Conservation (phyloP, 2,113 vertebrate genomes). For the Orthonyx spaldingii region DNA sequence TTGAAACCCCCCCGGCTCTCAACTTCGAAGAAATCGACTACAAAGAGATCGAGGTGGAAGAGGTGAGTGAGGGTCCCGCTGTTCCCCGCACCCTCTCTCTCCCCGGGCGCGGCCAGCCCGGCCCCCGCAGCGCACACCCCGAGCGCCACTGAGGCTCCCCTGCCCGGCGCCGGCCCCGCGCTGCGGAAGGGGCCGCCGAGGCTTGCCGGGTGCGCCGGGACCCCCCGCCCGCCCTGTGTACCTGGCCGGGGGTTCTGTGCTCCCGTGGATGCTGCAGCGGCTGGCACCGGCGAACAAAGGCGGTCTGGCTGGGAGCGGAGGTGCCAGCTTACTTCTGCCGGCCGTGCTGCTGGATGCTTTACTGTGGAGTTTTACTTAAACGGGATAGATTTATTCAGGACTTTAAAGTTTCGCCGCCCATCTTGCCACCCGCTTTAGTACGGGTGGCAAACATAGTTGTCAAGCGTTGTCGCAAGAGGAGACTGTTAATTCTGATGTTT, state of each 20-base stretch:
- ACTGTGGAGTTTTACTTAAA: neutral
- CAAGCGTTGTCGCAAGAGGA: neutral
- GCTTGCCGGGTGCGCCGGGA: neutral
- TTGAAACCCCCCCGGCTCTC: conserved; percentile 90
- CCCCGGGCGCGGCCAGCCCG: neutral
- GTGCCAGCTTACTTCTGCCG: neutral
- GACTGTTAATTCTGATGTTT: neutral
- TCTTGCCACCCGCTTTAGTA: neutral
- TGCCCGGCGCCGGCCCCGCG: neutral
- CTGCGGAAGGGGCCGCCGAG: neutral
- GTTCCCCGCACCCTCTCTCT: neutral
- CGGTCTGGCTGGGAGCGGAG: neutral
- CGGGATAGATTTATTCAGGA: neutral
- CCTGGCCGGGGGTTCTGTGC: neutral
- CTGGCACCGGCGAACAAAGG: neutral
- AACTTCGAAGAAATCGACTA: conserved; percentile 97
- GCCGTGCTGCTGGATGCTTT: neutral
- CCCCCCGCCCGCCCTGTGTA: too few species aligned
- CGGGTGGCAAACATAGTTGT: neutral
- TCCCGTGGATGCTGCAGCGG: neutral
- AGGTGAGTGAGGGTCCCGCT: conserved; percentile 74
- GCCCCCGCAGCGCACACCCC: neutral
- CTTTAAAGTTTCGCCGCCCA: neutral
- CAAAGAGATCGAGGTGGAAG: conserved; percentile 93
- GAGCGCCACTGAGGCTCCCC: neutral